A percentile compares a stretch with the other conserved stretches of the same genome.
These are phyloP conservation scores for Rhabdomys pumilio DNA, from an alignment of 2,797 vertebrate genomes.

Conservation along the genomic window DNA sequence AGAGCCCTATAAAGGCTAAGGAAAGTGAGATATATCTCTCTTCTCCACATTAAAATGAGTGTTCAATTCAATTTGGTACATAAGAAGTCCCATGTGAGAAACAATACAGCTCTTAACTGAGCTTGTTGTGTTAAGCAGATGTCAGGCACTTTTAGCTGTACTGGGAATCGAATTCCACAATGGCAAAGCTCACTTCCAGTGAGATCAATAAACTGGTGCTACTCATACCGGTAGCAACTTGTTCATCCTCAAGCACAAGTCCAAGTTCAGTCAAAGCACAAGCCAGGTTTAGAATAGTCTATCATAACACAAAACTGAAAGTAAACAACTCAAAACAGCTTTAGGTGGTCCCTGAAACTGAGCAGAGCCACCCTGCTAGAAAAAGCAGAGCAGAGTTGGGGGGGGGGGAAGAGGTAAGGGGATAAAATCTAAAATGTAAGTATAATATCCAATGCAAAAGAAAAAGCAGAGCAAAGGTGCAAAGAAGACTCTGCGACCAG, in stretches of 20 bases:
- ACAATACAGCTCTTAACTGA: constrained; percentile 19
- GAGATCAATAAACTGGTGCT: constrained; percentile 37
- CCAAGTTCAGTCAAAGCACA: background rate
- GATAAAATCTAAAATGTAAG: no score
- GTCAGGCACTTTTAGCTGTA: background rate
- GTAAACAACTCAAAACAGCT: background rate
- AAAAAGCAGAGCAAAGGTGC: background rate
- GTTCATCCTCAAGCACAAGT: background rate
- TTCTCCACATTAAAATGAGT: constrained; percentile 53
- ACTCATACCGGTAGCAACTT: background rate
- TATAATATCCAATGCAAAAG: background rate
- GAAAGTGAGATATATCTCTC: constrained; percentile 30
- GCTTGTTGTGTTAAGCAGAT: background rate
- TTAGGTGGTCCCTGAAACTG: background rate
- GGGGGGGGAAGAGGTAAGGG: no score
- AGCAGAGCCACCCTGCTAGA: background rate
- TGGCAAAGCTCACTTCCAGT: background rate
- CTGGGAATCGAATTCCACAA: background rate
- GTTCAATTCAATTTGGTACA: background rate
- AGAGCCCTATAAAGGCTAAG: constrained; percentile 42
- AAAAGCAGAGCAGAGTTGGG: background rate
- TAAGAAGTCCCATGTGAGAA: constrained; percentile 60
- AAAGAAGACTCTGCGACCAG: background rate
- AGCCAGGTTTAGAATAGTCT: background rate
- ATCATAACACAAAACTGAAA: background rate